A percentile compares a stretch with the other conserved stretches of the same genome.
Conservation (phyloP, 2,888 invertebrate genomes). For the Drosophila melanocephala region DNA sequence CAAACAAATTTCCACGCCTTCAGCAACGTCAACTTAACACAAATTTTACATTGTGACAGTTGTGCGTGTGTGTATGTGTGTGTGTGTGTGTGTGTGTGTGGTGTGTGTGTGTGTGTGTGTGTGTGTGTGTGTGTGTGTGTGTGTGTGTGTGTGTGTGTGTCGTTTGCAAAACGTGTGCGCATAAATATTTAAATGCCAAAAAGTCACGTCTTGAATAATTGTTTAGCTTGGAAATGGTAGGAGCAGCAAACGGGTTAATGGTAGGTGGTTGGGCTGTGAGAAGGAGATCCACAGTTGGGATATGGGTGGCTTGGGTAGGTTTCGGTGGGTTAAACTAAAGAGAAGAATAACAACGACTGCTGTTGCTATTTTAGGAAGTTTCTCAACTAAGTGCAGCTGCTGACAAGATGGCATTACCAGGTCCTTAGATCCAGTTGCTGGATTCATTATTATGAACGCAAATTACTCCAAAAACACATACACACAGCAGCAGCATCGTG, state of each 20-base stretch:
- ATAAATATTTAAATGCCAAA: conserved; percentile 80
- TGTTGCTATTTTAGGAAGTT: conserved; percentile 73
- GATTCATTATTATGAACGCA: conserved; percentile 73
- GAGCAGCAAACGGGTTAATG: conserved; percentile 31
- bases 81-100: conserved; percentile 17
- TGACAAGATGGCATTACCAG: conserved; percentile 39
- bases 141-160: conserved; percentile 20
- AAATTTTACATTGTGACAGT: conserved; percentile 57
- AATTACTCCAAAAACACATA: conserved; percentile 57
- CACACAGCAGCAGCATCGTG: conserved; percentile 8
- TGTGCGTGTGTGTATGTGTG: conserved; percentile 20
- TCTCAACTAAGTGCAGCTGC: conserved; percentile 76
- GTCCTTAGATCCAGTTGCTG: conserved; percentile 41
- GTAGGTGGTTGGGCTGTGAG: background rate
- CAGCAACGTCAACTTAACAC: conserved; percentile 29
- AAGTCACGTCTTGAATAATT: conserved; percentile 80
- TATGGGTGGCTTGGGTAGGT: too few relatives aligned
- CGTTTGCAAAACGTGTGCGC: conserved; percentile 66
- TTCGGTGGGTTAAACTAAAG: background rate
- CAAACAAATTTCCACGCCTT: conserved; percentile 40
- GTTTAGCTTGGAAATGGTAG: conserved; percentile 61
- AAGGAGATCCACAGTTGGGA: background rate
- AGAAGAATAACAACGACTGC: conserved; percentile 29
- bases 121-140: conserved; percentile 17
- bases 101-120: conserved; percentile 12